Evolutionary conservation across 2,113 vertebrate genomes (phyloP), one percentile per base, ranked within the genome.

Genomic region (Rhipidura dahli): DNA sequence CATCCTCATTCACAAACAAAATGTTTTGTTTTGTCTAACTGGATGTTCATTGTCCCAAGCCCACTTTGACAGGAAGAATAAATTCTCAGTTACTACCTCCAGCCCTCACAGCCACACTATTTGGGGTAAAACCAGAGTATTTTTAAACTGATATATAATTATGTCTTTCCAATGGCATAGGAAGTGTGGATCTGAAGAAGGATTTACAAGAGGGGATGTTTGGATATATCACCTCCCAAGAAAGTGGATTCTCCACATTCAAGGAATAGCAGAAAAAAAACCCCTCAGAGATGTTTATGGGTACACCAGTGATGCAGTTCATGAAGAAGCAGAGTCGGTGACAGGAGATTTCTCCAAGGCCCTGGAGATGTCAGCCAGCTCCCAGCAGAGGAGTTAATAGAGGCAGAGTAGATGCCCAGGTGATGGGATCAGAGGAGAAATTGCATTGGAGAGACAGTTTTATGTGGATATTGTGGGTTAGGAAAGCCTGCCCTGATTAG

Each of bases 21-120:
- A 66, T 50, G 14, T 70, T 94, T 93, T 83, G 49, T 69, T 95
- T 87, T 77, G 71, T 65, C 81, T 72, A 61, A 60, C 49, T 76
- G 61, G 28, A 57, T 57, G 44, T 80, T 76, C 22, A 15, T 83
- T 92, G 45, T 88, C 33, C 37, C 42, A 72, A 85, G 24, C 15
- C 22, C 6, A 24, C 13, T 87, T 45, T 31, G 64, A 44, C 30
- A 79, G 70, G 87, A 91, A 87, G 53, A 63, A 8, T 76, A 68
- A 83, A 79, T 51, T 56, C 37, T 24, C 24, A 51, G 16, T 79
- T 87, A 31, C 24, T 24, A n/a, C 33, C 39, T 50, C 35, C 56
- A 86, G 27, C 49, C 33, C 26, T 37, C 49, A 44, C 13, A 66
- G n/a, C 6, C 53, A 28, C 27, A 37, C 44, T 21, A 26, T 60